Evolutionary conservation across 2,888 invertebrate genomes (phyloP), one percentile per base, ranked within the genome.

Genomic region (Tubulanus polymorphus): DNA sequence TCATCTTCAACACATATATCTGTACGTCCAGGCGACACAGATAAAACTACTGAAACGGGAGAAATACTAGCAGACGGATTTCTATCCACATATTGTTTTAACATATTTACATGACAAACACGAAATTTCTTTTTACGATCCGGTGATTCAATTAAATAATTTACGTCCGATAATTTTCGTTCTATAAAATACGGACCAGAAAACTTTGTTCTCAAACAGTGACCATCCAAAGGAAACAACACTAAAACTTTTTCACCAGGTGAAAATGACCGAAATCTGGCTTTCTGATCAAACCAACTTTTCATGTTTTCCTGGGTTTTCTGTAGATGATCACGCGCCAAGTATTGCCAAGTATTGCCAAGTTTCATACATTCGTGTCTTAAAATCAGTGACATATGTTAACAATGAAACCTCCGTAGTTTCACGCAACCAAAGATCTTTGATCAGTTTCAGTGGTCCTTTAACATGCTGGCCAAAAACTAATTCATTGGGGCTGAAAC

Each of bases 31-130:
- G n/a, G n/a, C n/a, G n/a, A n/a, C n/a, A n/a, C n/a, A n/a, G n/a
- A n/a, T n/a, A n/a, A n/a, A n/a, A n/a, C n/a, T n/a, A n/a, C n/a
- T n/a, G n/a, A n/a, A n/a, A n/a, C n/a, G n/a, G n/a, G n/a, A n/a
- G 35, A n/a, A 32, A 32, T n/a, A 32, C n/a, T n/a, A 12, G 35
- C 10, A n/a, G n/a, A 32, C n/a, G n/a, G 10, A n/a, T 32, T n/a
- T 10, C 10, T n/a, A 32, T 32, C 10, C 35, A 12, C n/a, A n/a
- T 52, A 52, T 23, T 8, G 8, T 26, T 52, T 52, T 46, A 52
- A n/a, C 45, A 52, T 52, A 49, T 52, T 52, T 10, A 52, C 35
- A 27, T 52, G 52, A 26, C 52, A 52, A 15, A 52, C 6, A 12
- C 20, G 46, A 49, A 15, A 20, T 23, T 12, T 15, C 28, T 48